Percentiles rank a stretch among this genome's conserved stretches.
phyloP scores from a whole-genome alignment of 2,113 vertebrate genomes.

The Rhinolophus sinicus region DNA sequence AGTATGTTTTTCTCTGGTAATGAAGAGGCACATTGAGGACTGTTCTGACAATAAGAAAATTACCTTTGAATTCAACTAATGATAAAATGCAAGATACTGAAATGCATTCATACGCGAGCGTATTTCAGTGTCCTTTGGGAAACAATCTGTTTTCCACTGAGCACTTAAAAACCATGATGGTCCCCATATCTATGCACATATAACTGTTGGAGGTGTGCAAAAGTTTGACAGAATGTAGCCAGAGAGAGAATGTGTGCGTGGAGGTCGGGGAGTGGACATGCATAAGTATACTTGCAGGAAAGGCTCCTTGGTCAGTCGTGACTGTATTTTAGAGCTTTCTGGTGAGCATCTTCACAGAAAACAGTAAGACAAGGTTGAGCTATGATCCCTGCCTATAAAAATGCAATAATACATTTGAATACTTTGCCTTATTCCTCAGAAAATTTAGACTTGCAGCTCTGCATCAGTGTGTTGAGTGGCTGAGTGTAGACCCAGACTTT shows the following conservation, averaged over 20 bases:
- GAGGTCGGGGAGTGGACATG: neutral
- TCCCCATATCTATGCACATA: neutral
- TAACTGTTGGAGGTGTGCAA: neutral
- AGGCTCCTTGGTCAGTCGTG: neutral
- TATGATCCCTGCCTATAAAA: neutral
- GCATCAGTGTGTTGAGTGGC: neutral
- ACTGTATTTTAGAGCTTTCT: slow-evolving; percentile 12
- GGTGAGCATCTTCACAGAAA: slow-evolving; percentile 36
- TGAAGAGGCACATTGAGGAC: slow-evolving; percentile 12
- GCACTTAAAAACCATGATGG: neutral
- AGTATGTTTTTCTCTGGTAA: slow-evolving; percentile 6
- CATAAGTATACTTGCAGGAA: neutral
- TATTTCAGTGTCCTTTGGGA: neutral
- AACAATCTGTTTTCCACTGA: neutral
- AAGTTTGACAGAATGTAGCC: neutral
- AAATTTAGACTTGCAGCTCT: neutral
- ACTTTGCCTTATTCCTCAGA: neutral
- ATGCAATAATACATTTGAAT: neutral
- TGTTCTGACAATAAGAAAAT: slow-evolving; percentile 13
- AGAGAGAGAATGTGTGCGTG: too few relatives aligned
- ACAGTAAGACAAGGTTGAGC: neutral
- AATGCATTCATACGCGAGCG: neutral
- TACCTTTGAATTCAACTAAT: slow-evolving; percentile 39
- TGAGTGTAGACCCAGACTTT: neutral
- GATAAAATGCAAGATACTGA: neutral